Base-by-base conservation (phyloP, 2,888 invertebrate genomes). In the Aricia artaxerxes region DNA sequence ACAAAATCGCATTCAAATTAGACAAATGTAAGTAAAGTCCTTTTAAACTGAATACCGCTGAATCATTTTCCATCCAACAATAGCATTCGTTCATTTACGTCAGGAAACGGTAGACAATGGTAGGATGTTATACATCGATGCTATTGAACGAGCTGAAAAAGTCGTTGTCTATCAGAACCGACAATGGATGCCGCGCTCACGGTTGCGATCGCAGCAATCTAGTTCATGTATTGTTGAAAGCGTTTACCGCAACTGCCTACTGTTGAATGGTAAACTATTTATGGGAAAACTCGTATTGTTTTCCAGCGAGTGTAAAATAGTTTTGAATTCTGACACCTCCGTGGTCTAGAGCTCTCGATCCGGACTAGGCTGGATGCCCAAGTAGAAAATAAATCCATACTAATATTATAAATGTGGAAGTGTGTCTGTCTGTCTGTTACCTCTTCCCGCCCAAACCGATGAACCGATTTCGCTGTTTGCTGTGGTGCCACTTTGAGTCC, bases 31-130 rank as follows among this genome's bases (percentile, higher is more conserved):
- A 24, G 7, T 61, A 24, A 13, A 35, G 69, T 11, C 69, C 35
- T 38, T 69, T 31, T 5, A 69, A 35, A 69, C 35, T 16, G 69
- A 69, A 69, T 69, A 38, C 69, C 69, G 69, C 69, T 69, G 38
- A 69, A 38, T 76, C 76, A 76, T 57, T 76, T 75, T 53, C 76
- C 11, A 35, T 13, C 35, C 9, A 76, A 75, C 75, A 49, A 76
- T 31, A 76, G 57, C 16, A 76, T 80, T 76, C 77, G 73, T 78
- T 78, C 80, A 80, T 89, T 88, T 88, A 86, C 87, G 85, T 82
- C 84, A 84, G 86, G 85, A 85, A 89, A 87, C 31, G 76, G 13
- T 31, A 76, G 76, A 76, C 53, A 76, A 76, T 76, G 35, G 57
- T 16, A 76, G 61, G 75, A 80, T 44, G 61, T 69, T 72, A 80